A percentile compares a stretch with the other conserved stretches of the same genome.
Evolutionary conservation across 2,113 vertebrate species (phyloP).

Genomic region (Pelmatolapia mariae): DNA sequence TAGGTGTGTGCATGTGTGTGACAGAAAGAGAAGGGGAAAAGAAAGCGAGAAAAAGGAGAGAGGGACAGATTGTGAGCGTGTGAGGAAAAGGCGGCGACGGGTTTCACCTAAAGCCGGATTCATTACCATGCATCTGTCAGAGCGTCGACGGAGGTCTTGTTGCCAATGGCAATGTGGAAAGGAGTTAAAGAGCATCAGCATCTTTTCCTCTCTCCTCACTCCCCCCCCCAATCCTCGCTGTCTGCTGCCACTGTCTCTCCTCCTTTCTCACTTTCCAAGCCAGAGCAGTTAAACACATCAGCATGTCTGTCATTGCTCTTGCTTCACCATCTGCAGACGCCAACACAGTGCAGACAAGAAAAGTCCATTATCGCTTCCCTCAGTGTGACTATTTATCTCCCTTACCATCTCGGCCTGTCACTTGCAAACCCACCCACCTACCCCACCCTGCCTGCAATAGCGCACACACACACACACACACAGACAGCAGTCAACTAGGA

Average conservation of each 20-base stretch:
- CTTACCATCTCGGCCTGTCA: conserved; percentile 38
- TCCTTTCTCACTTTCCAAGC: conserved; percentile 2
- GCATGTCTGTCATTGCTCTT: conserved; percentile 61
- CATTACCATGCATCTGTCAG: conserved; percentile 67
- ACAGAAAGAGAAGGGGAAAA: background rate
- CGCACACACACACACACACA: background rate
- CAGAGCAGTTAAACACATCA: conserved; percentile 65
- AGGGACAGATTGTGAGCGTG: conserved; percentile 30
- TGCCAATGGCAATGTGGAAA: conserved; percentile 61
- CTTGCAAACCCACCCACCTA: conserved; percentile 25
- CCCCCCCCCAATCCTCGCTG: background rate
- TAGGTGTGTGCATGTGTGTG: background rate
- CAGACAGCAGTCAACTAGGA: background rate
- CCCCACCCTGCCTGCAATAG: background rate
- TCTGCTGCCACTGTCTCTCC: background rate
- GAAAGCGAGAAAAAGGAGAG: background rate
- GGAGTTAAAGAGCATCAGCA: conserved; percentile 57
- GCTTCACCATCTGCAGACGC: conserved; percentile 38
- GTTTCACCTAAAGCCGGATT: conserved; percentile 52
- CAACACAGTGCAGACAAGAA: conserved; percentile 64
- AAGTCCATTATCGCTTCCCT: conserved; percentile 70
- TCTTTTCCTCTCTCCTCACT: background rate
- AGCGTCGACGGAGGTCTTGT: conserved; percentile 23
- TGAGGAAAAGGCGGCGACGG: background rate
- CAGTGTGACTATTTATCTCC: conserved; percentile 54